Percentiles rank a stretch among this genome's conserved stretches.
Evolutionary conservation across 2,113 vertebrate species (phyloP).

Genomic region (Protobothrops mucrosquamatus): DNA sequence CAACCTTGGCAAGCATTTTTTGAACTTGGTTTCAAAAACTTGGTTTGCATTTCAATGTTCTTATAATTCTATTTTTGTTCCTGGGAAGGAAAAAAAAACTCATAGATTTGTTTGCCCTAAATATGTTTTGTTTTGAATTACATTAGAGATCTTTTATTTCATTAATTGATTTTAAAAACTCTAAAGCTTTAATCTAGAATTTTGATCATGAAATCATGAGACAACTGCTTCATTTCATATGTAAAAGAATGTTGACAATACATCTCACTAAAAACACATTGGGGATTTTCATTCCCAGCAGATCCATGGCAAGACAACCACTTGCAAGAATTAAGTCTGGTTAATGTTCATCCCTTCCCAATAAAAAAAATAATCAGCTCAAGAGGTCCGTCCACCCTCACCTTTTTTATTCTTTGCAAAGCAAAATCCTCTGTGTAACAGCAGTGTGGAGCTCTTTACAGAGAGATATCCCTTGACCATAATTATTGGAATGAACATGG

Average conservation of each 20-base stretch:
- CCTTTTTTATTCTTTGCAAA: not conserved
- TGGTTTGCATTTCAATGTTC: not conserved
- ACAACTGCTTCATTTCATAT: not conserved
- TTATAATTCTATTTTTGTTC: not conserved
- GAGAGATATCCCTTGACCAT: not conserved
- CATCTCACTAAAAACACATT: not conserved
- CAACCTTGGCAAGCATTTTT: not conserved
- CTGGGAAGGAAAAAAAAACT: not conserved
- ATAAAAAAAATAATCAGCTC: not conserved
- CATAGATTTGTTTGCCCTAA: not conserved
- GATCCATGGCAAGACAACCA: not conserved
- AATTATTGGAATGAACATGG: not conserved
- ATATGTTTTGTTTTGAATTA: not conserved
- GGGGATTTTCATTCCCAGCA: not conserved
- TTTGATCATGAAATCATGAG: not conserved
- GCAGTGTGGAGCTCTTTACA: not conserved
- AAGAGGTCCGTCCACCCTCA: not conserved
- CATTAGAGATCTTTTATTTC: not conserved
- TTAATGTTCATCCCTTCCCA: not conserved
- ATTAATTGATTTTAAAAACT: not conserved
- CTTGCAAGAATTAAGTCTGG: not conserved
- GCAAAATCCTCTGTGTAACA: not conserved
- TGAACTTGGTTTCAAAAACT: too few species aligned
- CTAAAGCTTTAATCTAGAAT: not conserved
- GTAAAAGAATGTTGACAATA: not conserved